Evolutionary conservation across 2,797 vertebrate genomes (phyloP).

Genomic region (Pipistrellus pipistrellus): DNA sequence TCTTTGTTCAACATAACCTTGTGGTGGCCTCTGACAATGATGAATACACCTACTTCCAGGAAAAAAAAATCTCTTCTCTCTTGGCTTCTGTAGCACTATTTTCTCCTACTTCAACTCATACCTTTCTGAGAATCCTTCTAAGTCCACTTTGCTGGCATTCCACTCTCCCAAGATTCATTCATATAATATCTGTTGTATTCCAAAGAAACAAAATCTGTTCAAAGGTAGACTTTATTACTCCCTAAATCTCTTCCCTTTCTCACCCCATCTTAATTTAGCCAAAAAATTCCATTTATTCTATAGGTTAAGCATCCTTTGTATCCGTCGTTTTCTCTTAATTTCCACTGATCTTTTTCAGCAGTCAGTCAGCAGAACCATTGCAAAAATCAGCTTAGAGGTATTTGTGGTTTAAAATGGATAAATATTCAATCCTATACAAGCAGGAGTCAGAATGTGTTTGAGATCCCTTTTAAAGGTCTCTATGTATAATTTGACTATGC

Average conservation of each 20-base stretch:
- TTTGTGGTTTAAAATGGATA: no score
- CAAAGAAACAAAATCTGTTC: not conserved
- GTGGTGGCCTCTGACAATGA: not conserved
- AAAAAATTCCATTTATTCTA: not conserved
- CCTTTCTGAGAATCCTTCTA: not conserved
- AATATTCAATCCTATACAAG: no score
- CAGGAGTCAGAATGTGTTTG: not conserved
- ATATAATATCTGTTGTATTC: not conserved
- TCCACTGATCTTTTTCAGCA: not conserved
- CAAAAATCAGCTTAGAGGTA: not conserved
- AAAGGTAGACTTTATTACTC: not conserved
- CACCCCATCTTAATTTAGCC: not conserved
- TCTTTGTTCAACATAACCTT: not conserved
- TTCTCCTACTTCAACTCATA: not conserved
- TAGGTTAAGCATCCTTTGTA: not conserved
- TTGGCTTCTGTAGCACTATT: not conserved
- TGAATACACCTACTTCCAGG: not conserved
- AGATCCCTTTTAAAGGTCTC: not conserved
- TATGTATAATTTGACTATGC: constrained; percentile 58
- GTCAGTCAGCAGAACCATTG: not conserved
- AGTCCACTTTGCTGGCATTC: not conserved
- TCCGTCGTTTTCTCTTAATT: not conserved
- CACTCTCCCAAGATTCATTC: not conserved
- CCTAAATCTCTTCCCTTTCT: not conserved
- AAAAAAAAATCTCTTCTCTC: not conserved